Evolutionary conservation across 2,113 vertebrate species (phyloP).

Genomic region (Anthoscopus minutus): DNA sequence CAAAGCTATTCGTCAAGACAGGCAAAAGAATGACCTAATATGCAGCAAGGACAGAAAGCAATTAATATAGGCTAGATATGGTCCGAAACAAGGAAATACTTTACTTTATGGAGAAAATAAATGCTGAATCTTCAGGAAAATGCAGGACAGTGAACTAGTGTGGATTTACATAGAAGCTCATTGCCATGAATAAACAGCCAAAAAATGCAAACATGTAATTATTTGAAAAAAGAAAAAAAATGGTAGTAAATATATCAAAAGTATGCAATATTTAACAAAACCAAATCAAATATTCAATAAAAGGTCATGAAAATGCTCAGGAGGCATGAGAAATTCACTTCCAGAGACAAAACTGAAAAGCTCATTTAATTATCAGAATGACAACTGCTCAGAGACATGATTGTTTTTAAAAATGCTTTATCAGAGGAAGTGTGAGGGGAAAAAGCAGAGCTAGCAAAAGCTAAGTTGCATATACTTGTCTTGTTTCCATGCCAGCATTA

Average conservation of each 20-base stretch:
- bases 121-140: background rate
- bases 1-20: background rate
- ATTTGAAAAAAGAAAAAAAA: background rate
- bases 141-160: background rate
- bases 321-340: background rate
- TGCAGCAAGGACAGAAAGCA: background rate
- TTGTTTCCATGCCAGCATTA: background rate
- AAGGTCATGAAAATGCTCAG: background rate
- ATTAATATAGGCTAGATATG: background rate
- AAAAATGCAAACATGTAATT: background rate
- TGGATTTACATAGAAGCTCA: background rate
- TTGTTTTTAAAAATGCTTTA: background rate
- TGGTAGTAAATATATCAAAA: background rate
- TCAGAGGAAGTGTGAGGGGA: background rate
- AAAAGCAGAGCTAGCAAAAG: background rate
- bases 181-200: rapidly evolving
- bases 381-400: background rate
- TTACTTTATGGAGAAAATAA: background rate
- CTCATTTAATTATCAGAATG: background rate
- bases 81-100: background rate
- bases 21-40: background rate
- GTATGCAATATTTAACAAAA: background rate
- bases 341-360: background rate
- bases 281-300: background rate
- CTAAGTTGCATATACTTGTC: background rate